Conservation (phyloP, 2,797 vertebrate genomes). For the Eulemur coronatus region DNA sequence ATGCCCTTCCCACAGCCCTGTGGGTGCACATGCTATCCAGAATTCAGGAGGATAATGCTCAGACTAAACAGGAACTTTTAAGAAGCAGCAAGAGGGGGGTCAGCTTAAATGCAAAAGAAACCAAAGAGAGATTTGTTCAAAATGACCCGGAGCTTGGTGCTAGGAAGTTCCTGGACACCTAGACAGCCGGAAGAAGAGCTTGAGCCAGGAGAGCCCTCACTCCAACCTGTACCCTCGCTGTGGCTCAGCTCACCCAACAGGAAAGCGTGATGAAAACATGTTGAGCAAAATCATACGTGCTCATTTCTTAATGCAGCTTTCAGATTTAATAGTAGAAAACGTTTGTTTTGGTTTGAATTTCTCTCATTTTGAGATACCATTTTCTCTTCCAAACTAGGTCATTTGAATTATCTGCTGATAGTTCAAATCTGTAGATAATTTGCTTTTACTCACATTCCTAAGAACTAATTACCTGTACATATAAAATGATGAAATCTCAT, state of each 20-base stretch:
- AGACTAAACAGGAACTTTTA: background rate
- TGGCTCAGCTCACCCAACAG: conserved; percentile 17
- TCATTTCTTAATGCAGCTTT: conserved; percentile 59
- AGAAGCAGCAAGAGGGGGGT: background rate
- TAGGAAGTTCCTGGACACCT: background rate
- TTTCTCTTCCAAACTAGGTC: conserved; percentile 76
- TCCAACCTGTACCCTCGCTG: background rate
- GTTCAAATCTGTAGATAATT: conserved; percentile 86
- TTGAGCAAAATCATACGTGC: conserved; percentile 59
- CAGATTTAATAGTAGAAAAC: conserved; percentile 47
- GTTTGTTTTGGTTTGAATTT: conserved; percentile 79
- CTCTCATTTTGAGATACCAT: conserved; percentile 70
- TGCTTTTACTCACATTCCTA: conserved; percentile 83
- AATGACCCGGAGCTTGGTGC: background rate
- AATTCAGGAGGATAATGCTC: background rate
- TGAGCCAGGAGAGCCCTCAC: background rate
- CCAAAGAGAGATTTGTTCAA: background rate
- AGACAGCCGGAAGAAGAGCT: background rate
- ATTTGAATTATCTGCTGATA: conserved; percentile 85
- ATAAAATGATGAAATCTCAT: conserved; percentile 87
- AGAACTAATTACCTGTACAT: conserved; percentile 87
- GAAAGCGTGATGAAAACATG: conserved; percentile 33
- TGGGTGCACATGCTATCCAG: background rate
- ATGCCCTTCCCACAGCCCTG: background rate
- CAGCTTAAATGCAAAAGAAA: background rate